phyloP scores from a whole-genome alignment of 2,113 vertebrate species.

The Hydrolagus affinis region DNA sequence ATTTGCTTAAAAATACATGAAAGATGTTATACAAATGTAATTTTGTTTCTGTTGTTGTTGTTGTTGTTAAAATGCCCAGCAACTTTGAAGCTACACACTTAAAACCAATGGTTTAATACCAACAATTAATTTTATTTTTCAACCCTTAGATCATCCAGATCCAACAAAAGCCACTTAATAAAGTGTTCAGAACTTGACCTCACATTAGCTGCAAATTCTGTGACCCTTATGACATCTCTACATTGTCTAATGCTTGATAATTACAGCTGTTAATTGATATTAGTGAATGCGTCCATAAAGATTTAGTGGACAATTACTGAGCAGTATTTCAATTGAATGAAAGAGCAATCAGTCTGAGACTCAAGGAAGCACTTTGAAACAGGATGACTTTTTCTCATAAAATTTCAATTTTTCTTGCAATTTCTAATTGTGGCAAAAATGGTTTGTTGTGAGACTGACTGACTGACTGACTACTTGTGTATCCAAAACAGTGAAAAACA shows the following conservation, averaged over 20 bases:
- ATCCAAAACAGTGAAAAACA: no score
- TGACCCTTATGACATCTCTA: not conserved
- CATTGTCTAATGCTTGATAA: conserved; percentile 27
- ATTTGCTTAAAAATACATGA: no score
- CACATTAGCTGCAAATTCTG: not conserved
- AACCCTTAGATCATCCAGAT: not conserved
- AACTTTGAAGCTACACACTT: not conserved
- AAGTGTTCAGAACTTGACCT: not conserved
- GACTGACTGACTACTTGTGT: no score
- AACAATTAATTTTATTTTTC: conserved; percentile 23
- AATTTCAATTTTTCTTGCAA: not conserved
- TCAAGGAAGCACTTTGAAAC: not conserved
- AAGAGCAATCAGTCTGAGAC: not conserved
- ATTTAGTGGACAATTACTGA: not conserved
- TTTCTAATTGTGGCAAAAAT: no score
- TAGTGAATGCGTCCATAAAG: not conserved
- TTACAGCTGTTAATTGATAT: conserved; percentile 9
- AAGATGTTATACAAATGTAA: no score
- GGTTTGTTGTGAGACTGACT: no score
- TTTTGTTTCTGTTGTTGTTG: no score
- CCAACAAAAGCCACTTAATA: not conserved
- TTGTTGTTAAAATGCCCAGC: not conserved
- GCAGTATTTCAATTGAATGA: not conserved
- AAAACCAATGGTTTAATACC: conserved; percentile 9
- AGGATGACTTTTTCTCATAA: not conserved